Percentiles rank a stretch among this genome's conserved stretches.
Conservation (phyloP, 2,797 vertebrate species). For the Hoplostethus atlanticus region DNA sequence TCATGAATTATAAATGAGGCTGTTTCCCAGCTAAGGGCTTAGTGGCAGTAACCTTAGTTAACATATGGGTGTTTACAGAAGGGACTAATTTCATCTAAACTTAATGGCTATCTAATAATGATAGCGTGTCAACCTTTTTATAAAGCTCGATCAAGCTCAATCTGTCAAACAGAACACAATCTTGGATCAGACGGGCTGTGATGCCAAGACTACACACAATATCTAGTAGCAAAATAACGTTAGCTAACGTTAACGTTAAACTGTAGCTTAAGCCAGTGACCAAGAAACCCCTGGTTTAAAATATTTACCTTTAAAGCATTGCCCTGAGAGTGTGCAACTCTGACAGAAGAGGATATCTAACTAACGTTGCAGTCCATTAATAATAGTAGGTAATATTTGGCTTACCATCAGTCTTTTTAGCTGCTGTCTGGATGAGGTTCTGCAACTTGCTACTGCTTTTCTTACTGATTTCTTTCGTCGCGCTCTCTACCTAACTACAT, state of each 20-base stretch:
- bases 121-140: background rate
- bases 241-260: slow-evolving; percentile 50
- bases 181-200: slow-evolving; percentile 18
- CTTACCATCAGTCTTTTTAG: slow-evolving; percentile 71
- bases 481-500: slow-evolving; percentile 60
- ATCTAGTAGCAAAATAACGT: slow-evolving; percentile 21
- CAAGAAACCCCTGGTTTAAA: background rate
- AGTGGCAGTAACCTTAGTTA: background rate
- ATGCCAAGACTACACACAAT: slow-evolving; percentile 46
- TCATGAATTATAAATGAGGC: background rate
- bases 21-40: background rate
- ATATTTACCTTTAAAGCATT: background rate
- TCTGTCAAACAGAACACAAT: slow-evolving; percentile 15
- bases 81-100: background rate
- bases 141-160: background rate
- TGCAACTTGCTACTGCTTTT: background rate
- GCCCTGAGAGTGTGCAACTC: background rate
- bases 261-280: background rate
- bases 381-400: background rate
- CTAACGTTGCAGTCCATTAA: background rate
- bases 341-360: background rate
- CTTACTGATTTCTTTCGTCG: too few relatives aligned
- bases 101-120: background rate
- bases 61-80: background rate
- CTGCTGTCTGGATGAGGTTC: slow-evolving; percentile 23